Conservation (phyloP, 2,888 invertebrate genomes). For the Tuberolachnus salignus region DNA sequence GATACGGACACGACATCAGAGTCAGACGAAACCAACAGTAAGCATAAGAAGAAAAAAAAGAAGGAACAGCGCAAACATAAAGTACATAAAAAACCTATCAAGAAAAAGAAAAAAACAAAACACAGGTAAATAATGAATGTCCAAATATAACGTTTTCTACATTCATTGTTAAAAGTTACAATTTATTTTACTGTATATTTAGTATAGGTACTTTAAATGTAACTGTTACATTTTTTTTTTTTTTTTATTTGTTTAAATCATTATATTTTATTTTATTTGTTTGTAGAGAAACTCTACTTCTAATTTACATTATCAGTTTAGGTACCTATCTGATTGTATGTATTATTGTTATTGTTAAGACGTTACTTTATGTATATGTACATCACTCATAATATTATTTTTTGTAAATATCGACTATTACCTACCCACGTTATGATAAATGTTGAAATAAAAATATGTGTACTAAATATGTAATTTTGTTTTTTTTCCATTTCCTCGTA, state of each 20-base stretch:
- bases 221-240: neutral
- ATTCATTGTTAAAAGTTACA: conserved; percentile 7
- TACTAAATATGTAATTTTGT: too few species aligned
- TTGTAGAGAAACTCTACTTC: neutral
- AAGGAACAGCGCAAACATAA: conserved; percentile 57
- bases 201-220: neutral
- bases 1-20: conserved; percentile 53
- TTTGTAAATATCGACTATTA: conserved; percentile 42
- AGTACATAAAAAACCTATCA: conserved; percentile 41
- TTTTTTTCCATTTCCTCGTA: too few species aligned
- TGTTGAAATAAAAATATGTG: conserved; percentile 14
- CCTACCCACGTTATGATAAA: neutral
- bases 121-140: conserved; percentile 29
- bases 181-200: neutral
- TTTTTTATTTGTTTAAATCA: conserved; percentile 3
- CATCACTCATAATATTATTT: conserved; percentile 14
- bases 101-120: conserved; percentile 57
- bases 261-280: conserved; percentile 9
- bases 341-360: conserved; percentile 20
- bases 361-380: conserved; percentile 12
- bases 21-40: conserved; percentile 46
- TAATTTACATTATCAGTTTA: neutral
- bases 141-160: neutral
- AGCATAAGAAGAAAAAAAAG: conserved; percentile 57
- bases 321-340: too few species aligned